phyloP scores from a whole-genome alignment of 2,797 vertebrate genomes.

The Brachyalestes nurse region DNA sequence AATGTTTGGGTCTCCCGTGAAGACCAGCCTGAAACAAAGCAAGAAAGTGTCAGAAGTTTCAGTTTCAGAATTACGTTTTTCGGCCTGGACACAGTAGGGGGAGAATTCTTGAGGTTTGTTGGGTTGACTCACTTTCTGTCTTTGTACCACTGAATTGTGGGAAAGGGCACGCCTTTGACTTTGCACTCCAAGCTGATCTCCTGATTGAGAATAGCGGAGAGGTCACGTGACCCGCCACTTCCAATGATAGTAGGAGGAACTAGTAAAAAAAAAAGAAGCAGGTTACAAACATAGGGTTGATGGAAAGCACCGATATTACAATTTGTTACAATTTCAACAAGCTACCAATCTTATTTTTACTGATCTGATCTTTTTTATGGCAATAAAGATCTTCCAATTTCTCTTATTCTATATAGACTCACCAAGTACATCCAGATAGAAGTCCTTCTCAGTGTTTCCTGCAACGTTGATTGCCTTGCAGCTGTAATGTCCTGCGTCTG shows the following conservation, averaged over 20 bases:
- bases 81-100: neutral
- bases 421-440: constrained; percentile 88
- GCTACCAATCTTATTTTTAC: neutral
- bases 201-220: constrained; percentile 83
- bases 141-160: constrained; percentile 93
- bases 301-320: constrained; percentile 36
- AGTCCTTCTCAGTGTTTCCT: constrained; percentile 88
- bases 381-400: neutral
- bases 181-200: constrained; percentile 85
- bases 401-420: constrained; percentile 51
- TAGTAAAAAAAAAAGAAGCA: constrained; percentile 58
- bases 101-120: neutral
- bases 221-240: constrained; percentile 71
- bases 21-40: constrained; percentile 79
- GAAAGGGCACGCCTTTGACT: constrained; percentile 88
- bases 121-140: constrained; percentile 88
- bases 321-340: neutral
- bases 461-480: constrained; percentile 91
- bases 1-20: constrained; percentile 87
- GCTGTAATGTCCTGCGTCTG: constrained; percentile 86
- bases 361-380: too few species aligned
- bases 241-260: constrained; percentile 88
- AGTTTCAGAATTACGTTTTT: neutral
- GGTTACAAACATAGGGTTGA: neutral
- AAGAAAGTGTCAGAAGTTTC: neutral